These are phyloP conservation scores for Patella pellucida DNA, from an alignment of 2,888 invertebrate species.

Conservation along the genomic window DNA sequence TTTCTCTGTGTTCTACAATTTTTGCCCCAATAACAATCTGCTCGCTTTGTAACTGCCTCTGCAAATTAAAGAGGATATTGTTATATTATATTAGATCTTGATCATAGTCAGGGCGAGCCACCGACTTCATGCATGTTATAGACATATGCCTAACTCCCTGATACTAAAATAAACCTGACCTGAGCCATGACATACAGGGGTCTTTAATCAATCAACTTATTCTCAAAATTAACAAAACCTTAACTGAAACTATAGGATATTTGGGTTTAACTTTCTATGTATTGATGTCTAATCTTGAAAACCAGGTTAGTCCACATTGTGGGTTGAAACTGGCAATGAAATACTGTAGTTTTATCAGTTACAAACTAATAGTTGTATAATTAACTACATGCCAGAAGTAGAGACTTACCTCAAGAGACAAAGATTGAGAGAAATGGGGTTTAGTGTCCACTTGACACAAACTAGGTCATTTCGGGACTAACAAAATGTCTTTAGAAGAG, in stretches of 20 bases:
- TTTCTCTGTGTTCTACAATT: conserved; percentile 68
- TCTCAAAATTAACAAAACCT: background rate
- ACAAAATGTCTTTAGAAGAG: background rate
- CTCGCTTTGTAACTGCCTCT: conserved; percentile 56
- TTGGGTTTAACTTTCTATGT: background rate
- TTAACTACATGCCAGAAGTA: no score
- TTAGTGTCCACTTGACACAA: no score
- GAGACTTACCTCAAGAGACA: background rate
- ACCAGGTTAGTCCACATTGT: no score
- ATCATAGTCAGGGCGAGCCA: background rate
- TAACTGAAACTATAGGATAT: background rate
- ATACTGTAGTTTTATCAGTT: background rate
- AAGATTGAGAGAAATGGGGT: no score
- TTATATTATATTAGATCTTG: background rate
- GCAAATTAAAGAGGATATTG: conserved; percentile 25
- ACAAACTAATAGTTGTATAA: background rate
- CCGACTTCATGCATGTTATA: no score
- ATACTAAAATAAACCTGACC: no score
- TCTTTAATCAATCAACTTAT: background rate
- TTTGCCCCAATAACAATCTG: conserved; percentile 70
- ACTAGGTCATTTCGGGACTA: no score
- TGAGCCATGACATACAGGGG: background rate
- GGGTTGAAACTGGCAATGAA: background rate
- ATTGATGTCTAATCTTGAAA: no score
- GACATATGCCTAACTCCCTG: no score